Conservation (phyloP, 2,888 invertebrate species). For the Nipponacmea schrenckii region DNA sequence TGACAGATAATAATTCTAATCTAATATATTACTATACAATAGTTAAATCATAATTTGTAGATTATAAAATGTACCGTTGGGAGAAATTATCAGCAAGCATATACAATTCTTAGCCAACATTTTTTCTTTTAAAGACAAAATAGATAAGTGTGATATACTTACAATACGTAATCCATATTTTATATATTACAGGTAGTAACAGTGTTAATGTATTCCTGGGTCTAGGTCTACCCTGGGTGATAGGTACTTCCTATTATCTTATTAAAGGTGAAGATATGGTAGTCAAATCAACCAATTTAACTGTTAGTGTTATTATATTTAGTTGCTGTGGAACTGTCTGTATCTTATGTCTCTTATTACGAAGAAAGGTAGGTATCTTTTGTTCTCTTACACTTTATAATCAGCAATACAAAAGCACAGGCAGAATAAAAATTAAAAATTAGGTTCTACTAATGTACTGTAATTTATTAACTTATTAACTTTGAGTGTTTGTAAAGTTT, state of each 20-base stretch:
- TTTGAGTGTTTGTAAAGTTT: too few relatives aligned
- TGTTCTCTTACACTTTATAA: neutral
- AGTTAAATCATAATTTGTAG: too few relatives aligned
- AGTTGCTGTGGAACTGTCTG: constrained; percentile 51
- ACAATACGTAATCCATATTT: neutral
- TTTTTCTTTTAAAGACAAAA: too few relatives aligned
- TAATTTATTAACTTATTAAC: neutral
- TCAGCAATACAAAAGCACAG: neutral
- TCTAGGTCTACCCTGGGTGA: constrained; percentile 65
- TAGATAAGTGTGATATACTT: too few relatives aligned
- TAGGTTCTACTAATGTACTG: neutral
- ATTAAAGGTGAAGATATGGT: constrained; percentile 42
- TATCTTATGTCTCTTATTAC: constrained; percentile 50
- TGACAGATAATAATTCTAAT: too few relatives aligned
- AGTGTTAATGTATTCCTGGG: constrained; percentile 66
- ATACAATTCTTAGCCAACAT: too few relatives aligned
- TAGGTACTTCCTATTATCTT: constrained; percentile 55
- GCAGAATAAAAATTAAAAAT: neutral
- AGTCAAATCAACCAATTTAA: constrained; percentile 55
- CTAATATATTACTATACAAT: too few relatives aligned
- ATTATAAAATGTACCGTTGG: too few relatives aligned
- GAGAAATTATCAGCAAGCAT: too few relatives aligned
- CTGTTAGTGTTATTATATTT: constrained; percentile 61
- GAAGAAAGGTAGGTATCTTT: constrained; percentile 54
- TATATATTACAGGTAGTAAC: constrained; percentile 58